A percentile compares a stretch with the other conserved stretches of the same genome.
These are phyloP conservation scores for Drosophila sp. DNA, from an alignment of 1,140 invertebrate genomes.

Conservation along the genomic window DNA sequence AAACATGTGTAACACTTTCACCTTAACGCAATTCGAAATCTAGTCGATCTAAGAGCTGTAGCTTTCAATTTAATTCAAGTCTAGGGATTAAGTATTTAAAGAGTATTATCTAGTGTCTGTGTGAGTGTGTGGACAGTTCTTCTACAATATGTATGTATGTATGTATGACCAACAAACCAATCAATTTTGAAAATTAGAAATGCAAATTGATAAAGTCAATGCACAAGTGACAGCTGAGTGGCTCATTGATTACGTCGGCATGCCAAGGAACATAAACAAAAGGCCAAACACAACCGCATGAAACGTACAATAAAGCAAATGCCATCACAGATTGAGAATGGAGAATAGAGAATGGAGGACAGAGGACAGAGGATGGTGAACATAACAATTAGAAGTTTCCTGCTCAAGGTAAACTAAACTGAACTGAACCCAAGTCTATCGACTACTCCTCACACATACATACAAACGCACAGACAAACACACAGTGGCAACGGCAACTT, in stretches of 20 bases:
- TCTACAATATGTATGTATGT: background rate
- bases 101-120: too few species aligned
- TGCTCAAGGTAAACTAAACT: conserved; percentile 33
- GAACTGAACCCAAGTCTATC: background rate
- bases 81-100: background rate
- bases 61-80: background rate
- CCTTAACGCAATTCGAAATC: conserved; percentile 5
- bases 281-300: conserved; percentile 22
- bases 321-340: background rate
- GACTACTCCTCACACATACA: conserved; percentile 10
- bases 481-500: conserved; percentile 75
- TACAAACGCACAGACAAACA: conserved; percentile 14
- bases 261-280: conserved; percentile 48
- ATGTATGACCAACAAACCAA: conserved; percentile 29
- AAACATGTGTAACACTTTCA: conserved; percentile 44
- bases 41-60: background rate
- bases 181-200: conserved; percentile 62
- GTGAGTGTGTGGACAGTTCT: too few species aligned
- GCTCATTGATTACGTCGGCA: conserved; percentile 51
- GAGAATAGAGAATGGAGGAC: too few species aligned
- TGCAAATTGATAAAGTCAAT: conserved; percentile 60
- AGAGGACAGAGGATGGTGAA: conserved; percentile 26
- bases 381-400: conserved; percentile 75
- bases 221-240: conserved; percentile 38
- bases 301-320: conserved; percentile 17